Evolutionary conservation across 2,797 vertebrate genomes (phyloP).

Genomic region (Centropyge bicolor): DNA sequence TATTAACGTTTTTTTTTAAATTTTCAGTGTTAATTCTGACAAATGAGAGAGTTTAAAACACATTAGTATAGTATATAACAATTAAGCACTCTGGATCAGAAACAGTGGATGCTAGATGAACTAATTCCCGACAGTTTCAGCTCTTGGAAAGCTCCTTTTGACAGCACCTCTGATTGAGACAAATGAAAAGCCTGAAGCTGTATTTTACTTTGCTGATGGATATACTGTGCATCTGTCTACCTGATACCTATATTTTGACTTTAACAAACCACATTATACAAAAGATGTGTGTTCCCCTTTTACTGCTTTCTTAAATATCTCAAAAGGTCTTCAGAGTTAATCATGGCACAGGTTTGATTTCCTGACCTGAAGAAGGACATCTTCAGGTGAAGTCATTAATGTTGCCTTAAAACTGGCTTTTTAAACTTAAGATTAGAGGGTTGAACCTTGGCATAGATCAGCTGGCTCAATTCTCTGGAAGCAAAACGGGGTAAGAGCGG

Average conservation of each 20-base stretch:
- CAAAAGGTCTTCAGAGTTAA: conserved; percentile 8
- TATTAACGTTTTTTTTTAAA: no score
- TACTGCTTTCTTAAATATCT: conserved; percentile 2
- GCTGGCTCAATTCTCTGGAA: conserved; percentile 6
- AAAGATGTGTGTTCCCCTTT: not conserved
- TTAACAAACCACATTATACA: not conserved
- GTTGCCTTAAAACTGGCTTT: not conserved
- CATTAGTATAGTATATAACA: not conserved
- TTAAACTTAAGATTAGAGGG: conserved; percentile 1
- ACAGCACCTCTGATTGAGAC: conserved; percentile 9
- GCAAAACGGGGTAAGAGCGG: conserved; percentile 1
- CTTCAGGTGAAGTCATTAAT: not conserved
- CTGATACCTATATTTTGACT: not conserved
- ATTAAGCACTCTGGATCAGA: conserved; percentile 4
- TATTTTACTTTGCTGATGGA: conserved; percentile 10
- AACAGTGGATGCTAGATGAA: not conserved
- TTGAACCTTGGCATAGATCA: not conserved
- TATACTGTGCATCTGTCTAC: not conserved
- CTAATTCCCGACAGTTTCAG: not conserved
- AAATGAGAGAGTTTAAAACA: not conserved
- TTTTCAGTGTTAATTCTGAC: not conserved
- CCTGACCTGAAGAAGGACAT: not conserved
- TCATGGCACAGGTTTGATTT: conserved; percentile 8
- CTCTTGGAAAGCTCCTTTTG: not conserved
- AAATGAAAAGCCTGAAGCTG: conserved; percentile 13